phyloP scores from a whole-genome alignment of 2,888 invertebrate species.

The Trilocha varians region DNA sequence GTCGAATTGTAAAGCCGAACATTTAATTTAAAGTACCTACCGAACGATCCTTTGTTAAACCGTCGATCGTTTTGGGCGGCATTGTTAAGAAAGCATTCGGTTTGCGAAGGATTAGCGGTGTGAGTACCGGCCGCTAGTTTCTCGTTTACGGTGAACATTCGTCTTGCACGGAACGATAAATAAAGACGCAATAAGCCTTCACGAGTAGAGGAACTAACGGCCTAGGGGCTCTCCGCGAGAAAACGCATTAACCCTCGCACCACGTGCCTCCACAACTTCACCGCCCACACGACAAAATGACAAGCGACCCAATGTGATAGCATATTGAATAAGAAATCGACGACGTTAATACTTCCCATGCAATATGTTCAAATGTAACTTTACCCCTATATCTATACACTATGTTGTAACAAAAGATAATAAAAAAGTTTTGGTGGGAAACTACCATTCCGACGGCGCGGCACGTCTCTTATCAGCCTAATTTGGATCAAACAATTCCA shows the following conservation, averaged over 20 bases:
- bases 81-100: slow-evolving; percentile 49
- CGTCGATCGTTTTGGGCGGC: slow-evolving; percentile 48
- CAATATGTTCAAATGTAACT: slow-evolving; percentile 29
- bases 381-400: slow-evolving; percentile 21
- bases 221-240: slow-evolving; percentile 19
- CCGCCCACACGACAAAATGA: slow-evolving; percentile 26
- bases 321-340: slow-evolving; percentile 34
- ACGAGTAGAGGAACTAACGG: slow-evolving; percentile 19
- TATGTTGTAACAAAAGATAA: slow-evolving; percentile 32
- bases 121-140: slow-evolving; percentile 38
- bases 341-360: slow-evolving; percentile 23
- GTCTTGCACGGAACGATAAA: slow-evolving; percentile 48
- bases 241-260: slow-evolving; percentile 31
- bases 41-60: slow-evolving; percentile 65
- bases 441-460: slow-evolving; percentile 36
- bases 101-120: slow-evolving; percentile 46
- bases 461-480: slow-evolving; percentile 61
- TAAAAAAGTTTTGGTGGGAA: slow-evolving; percentile 49
- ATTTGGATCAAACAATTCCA: slow-evolving; percentile 66
- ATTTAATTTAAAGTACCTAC: slow-evolving; percentile 72
- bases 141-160: slow-evolving; percentile 42
- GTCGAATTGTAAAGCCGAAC: slow-evolving; percentile 72
- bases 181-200: slow-evolving; percentile 43
- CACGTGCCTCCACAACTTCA: slow-evolving; percentile 21
- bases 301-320: slow-evolving; percentile 26